These are phyloP conservation scores for Agonum fuliginosum DNA, from an alignment of 2,888 invertebrate species.

Conservation along the genomic window DNA sequence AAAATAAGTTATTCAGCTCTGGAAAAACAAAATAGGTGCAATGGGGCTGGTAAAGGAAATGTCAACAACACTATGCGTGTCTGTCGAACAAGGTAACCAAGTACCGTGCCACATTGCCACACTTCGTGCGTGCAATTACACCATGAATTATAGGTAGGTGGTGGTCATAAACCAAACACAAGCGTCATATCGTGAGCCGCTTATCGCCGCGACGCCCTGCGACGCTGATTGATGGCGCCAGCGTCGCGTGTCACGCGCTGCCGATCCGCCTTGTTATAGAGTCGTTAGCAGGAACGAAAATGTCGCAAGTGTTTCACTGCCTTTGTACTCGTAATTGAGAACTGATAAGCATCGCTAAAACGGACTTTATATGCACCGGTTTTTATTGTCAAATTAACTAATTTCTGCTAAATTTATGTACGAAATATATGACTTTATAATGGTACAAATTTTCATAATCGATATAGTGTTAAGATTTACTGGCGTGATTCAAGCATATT, in stretches of 20 bases:
- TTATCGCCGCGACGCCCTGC: constrained; percentile 67
- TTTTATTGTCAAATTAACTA: background rate
- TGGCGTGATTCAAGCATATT: background rate
- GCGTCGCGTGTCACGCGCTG: constrained; percentile 16
- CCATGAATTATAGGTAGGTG: constrained; percentile 50
- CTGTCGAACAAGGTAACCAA: background rate
- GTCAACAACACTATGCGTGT: constrained; percentile 2
- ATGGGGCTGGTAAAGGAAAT: background rate
- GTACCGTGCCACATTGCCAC: constrained; percentile 20
- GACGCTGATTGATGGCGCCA: constrained; percentile 36
- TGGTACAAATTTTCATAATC: constrained; percentile 6
- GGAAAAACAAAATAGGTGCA: background rate
- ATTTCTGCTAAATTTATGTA: constrained; percentile 1
- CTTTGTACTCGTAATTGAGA: constrained; percentile 4
- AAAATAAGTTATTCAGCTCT: background rate
- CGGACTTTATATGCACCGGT: background rate
- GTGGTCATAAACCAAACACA: constrained; percentile 70
- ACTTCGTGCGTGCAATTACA: constrained; percentile 56
- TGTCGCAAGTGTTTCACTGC: constrained; percentile 6
- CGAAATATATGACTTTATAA: background rate
- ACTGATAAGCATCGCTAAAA: background rate
- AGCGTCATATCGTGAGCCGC: constrained; percentile 72
- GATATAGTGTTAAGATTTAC: constrained; percentile 1
- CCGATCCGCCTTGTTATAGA: constrained; percentile 36
- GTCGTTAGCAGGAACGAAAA: constrained; percentile 14